phyloP scores from a whole-genome alignment of 2,113 vertebrate species.

The Rhizomys pruinosus region DNA sequence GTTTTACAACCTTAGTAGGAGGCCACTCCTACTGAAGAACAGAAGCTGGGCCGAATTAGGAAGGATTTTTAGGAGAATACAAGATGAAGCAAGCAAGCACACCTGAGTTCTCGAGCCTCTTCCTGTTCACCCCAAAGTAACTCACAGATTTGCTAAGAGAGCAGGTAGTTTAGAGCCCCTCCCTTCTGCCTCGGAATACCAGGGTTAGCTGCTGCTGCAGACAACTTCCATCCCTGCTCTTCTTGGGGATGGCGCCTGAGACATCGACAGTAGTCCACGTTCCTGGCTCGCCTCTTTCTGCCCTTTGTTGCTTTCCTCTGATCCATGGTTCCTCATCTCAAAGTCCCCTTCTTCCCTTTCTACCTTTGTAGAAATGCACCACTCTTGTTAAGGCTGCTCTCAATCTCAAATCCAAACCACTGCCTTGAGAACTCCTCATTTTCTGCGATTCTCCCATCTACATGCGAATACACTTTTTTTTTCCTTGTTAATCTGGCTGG shows the following conservation, averaged over 20 bases:
- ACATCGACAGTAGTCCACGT: not conserved
- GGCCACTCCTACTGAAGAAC: not conserved
- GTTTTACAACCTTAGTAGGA: not conserved
- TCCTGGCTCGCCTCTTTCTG: not conserved
- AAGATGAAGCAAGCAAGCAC: not conserved
- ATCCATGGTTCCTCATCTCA: not conserved
- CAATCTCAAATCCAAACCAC: not conserved
- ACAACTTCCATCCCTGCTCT: not conserved
- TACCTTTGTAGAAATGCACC: not conserved
- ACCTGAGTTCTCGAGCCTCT: not conserved
- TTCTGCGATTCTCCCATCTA: not conserved
- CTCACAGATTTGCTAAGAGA: not conserved
- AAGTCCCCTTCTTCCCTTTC: not conserved
- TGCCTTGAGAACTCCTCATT: not conserved
- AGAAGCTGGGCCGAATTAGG: not conserved
- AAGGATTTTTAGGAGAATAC: not conserved
- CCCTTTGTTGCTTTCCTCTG: not conserved
- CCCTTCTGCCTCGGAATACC: not conserved
- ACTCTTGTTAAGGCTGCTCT: not conserved
- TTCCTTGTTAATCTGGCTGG: not conserved
- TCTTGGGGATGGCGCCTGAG: not conserved
- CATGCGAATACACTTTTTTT: not conserved
- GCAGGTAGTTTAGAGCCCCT: too few species aligned
- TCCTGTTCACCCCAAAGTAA: not conserved
- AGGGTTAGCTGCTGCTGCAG: not conserved